Base-by-base conservation (phyloP, 2,888 invertebrate species). In the Drosophila subquinaria region DNA sequence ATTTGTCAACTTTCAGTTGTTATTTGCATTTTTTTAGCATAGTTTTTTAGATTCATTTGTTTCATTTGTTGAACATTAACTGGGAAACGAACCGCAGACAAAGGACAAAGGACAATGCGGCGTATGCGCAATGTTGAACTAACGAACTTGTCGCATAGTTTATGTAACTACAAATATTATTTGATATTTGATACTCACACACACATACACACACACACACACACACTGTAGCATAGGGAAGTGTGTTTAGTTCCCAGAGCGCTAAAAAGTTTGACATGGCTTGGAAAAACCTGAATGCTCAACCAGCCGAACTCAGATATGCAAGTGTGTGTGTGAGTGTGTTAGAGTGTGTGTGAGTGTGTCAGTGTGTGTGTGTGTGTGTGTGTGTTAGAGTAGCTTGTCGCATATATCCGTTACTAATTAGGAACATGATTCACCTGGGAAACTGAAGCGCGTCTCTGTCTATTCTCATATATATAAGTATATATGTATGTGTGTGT, bases 371-470 rank as follows among this genome's bases (percentile, higher is more conserved):
- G 42, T 57, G n/a, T n/a, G 62, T 57, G 51, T 62, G 40, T 52
- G 72, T 48, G 48, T 52, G 71, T 67, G 60, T 63, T 27, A 3
- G 33, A 23, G 50, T 33, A 55, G 47, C 77, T 38, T 77, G 81
- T 73, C 80, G 80, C 78, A 76, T 76, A 82, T 81, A 82, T 87
- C 77, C 89, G 84, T 74, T 79, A 89, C 85, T 85, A 85, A 85
- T 85, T 85, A 85, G 85, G 75, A 87, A 84, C 85, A 81, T 87
- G 84, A 83, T 75, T 87, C 89, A 81, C 81, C 83, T 81, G 89
- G 83, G 84, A 80, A 63, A 57, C 47, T 63, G 50, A 45, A 38
- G 27, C 36, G 51, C 48, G 27, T 59, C 27, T 48, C 36, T 38
- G 33, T n/a, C 13, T 30, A 8, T 38, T 5, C 8, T 30, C 30